Evolutionary conservation across 2,113 vertebrate genomes (phyloP).

Genomic region (Muntiacus reevesi): DNA sequence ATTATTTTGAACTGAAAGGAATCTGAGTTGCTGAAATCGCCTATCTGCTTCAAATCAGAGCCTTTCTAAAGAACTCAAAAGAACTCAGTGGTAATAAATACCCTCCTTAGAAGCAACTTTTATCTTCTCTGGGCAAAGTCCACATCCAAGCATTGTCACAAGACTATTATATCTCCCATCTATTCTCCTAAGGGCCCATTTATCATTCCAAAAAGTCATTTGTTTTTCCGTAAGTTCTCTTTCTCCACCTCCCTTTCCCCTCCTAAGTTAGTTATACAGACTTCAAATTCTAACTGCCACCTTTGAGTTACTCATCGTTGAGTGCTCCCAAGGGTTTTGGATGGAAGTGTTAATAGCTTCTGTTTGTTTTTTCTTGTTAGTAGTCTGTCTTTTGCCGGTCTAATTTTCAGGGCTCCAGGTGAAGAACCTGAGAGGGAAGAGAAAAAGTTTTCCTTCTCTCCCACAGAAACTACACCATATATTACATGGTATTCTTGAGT

Average conservation of each 20-base stretch:
- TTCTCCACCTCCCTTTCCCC: not conserved
- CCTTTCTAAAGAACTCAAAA: not conserved
- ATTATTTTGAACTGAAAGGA: not conserved
- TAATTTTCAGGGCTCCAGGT: not conserved
- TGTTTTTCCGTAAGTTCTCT: not conserved
- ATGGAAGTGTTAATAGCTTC: not conserved
- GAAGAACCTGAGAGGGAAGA: not conserved
- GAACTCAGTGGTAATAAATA: not conserved
- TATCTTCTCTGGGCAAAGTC: not conserved
- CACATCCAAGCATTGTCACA: not conserved
- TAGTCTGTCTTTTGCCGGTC: not conserved
- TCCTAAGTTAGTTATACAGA: not conserved
- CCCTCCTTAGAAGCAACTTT: not conserved
- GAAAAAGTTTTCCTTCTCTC: not conserved
- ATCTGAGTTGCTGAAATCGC: not conserved
- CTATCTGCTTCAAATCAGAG: constrained; percentile 3
- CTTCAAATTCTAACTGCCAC: not conserved
- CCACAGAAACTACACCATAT: not conserved
- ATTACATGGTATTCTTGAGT: not conserved
- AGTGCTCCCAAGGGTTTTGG: not conserved
- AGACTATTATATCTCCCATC: not conserved
- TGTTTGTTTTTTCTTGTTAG: not conserved
- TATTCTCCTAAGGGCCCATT: not conserved
- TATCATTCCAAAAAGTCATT: not conserved
- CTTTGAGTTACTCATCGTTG: not conserved